Conservation (phyloP, 2,797 vertebrate species). For the Pteronotus mesoamericanus region DNA sequence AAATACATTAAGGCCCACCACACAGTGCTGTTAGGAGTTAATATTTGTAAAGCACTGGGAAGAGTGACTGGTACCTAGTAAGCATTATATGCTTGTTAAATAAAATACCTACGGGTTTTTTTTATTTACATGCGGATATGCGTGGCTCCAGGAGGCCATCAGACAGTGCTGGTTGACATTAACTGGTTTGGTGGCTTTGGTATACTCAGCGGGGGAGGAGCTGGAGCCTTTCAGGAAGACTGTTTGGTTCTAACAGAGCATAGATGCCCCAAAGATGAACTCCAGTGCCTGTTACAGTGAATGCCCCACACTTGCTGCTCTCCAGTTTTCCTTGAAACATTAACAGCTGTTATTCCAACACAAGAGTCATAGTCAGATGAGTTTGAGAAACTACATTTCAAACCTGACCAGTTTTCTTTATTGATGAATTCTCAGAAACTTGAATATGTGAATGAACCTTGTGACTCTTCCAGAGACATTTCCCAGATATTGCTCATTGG, state of each 20-base stretch:
- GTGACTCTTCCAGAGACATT: neutral
- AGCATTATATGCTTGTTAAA: neutral
- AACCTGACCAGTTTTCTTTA: neutral
- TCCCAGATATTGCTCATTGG: neutral
- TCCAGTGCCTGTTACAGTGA: neutral
- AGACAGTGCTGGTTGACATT: fast-evolving
- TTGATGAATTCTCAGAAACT: neutral
- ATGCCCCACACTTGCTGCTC: neutral
- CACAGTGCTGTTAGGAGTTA: neutral
- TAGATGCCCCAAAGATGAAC: neutral
- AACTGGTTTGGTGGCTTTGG: neutral
- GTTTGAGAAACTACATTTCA: neutral
- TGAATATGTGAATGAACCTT: neutral
- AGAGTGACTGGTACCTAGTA: neutral
- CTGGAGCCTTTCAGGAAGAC: neutral
- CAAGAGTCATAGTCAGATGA: neutral
- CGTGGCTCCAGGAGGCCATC: neutral
- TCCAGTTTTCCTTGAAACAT: neutral
- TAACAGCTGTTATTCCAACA: neutral
- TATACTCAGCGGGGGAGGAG: neutral
- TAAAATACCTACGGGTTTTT: neutral
- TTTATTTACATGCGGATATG: fast-evolving
- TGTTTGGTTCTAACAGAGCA: neutral
- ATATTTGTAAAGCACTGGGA: neutral
- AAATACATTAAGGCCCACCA: neutral